Conservation (phyloP, 2,797 vertebrate genomes). For the Adrianichthys oophorus region DNA sequence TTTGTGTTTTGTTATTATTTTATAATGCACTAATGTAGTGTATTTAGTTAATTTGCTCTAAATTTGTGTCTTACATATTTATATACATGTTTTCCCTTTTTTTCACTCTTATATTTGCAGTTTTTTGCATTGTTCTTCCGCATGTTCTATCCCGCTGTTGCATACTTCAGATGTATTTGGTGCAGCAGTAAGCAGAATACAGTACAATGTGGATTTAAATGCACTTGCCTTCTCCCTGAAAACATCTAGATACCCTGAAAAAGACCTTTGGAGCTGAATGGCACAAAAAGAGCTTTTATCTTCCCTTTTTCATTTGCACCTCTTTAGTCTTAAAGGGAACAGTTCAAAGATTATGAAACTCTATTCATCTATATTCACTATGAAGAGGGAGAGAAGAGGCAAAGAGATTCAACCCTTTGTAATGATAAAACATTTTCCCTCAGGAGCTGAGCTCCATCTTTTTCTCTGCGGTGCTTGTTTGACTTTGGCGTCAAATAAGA, state of each 20-base stretch:
- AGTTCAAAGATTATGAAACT: conserved; percentile 22
- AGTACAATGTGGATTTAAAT: not conserved
- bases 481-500: conserved; percentile 44
- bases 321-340: conserved; percentile 8
- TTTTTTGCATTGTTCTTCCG: too few relatives aligned
- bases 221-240: not conserved
- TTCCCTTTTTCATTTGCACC: conserved; percentile 3
- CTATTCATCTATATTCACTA: conserved; percentile 41
- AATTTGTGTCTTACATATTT: too few relatives aligned
- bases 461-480: conserved; percentile 31
- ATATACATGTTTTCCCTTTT: too few relatives aligned
- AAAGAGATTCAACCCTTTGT: conserved; percentile 33
- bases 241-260: not conserved
- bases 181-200: not conserved
- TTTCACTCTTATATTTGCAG: too few relatives aligned
- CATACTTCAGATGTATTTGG: too few relatives aligned
- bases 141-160: too few relatives aligned
- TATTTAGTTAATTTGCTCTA: too few relatives aligned
- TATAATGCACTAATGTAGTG: too few relatives aligned
- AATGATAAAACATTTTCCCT: conserved; percentile 35
- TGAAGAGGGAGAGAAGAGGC: conserved; percentile 4
- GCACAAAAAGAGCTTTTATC: conserved; percentile 18
- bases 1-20: too few relatives aligned
- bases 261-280: conserved; percentile 4
- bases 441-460: conserved; percentile 16